phyloP scores from a whole-genome alignment of 1,140 invertebrate genomes.

The Antheraea pernyi region DNA sequence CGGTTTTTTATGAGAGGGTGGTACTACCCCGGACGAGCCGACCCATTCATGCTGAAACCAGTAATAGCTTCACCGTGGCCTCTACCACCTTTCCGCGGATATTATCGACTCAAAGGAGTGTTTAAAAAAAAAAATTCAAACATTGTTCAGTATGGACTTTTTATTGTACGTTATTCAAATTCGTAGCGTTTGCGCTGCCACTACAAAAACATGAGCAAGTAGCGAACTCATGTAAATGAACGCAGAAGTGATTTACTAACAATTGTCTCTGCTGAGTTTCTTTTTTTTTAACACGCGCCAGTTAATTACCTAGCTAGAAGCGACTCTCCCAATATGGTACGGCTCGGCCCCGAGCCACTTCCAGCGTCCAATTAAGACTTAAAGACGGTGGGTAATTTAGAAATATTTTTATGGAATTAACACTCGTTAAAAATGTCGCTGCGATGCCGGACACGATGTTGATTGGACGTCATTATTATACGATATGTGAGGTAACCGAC shows the following conservation, averaged over 20 bases:
- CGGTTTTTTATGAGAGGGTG: too few relatives aligned
- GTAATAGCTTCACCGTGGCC: too few relatives aligned
- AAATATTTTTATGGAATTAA: not conserved
- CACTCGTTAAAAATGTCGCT: slow-evolving; percentile 1
- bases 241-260: slow-evolving; percentile 26
- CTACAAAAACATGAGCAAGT: slow-evolving; percentile 13
- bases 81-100: too few relatives aligned
- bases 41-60: too few relatives aligned
- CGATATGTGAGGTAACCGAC: not conserved
- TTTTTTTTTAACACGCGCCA: slow-evolving; percentile 18
- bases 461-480: not conserved
- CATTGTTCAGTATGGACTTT: too few relatives aligned
- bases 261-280: slow-evolving; percentile 20
- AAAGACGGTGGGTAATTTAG: not conserved
- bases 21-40: too few relatives aligned
- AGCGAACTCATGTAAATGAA: slow-evolving; percentile 19
- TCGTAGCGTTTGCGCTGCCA: not conserved
- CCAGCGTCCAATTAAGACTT: slow-evolving; percentile 1
- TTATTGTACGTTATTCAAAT: too few relatives aligned
- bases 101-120: too few relatives aligned
- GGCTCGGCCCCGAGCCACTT: not conserved
- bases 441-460: not conserved
- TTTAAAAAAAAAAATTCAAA: too few relatives aligned
- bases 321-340: not conserved
- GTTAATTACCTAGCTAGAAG: slow-evolving; percentile 19